phyloP scores from a whole-genome alignment of 30 jellyfish, hydroid and myxozoan species.

The Phacellophora camtschatica region DNA sequence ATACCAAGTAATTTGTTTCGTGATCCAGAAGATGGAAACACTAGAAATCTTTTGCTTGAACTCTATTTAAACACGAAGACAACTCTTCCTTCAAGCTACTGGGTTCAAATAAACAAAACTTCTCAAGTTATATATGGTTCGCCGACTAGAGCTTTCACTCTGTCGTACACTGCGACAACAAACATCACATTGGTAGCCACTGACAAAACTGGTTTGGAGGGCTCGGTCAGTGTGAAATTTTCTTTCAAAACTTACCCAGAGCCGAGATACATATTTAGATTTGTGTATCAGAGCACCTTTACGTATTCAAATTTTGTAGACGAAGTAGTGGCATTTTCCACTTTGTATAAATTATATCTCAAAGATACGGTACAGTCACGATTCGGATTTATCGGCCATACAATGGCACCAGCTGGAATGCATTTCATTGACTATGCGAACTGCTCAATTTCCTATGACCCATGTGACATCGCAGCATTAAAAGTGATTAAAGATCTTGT shows the following conservation, averaged over 20 bases:
- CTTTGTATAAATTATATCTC: neutral
- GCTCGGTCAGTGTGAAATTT: conserved; percentile 27
- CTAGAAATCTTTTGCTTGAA: conserved; percentile 57
- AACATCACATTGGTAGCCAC: conserved; percentile 51
- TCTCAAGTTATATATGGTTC: conserved; percentile 49
- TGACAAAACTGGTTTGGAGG: conserved; percentile 71
- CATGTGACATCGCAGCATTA: conserved; percentile 79
- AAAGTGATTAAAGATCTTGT: neutral
- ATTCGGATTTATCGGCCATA: conserved; percentile 35
- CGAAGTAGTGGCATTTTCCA: conserved; percentile 29
- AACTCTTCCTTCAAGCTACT: conserved; percentile 13
- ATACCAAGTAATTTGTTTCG: conserved; percentile 75
- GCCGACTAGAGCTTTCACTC: conserved; percentile 52
- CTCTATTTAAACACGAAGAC: conserved; percentile 6
- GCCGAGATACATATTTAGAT: conserved; percentile 45
- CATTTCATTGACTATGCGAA: conserved; percentile 51
- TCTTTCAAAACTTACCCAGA: conserved; percentile 34
- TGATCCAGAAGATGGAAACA: conserved; percentile 91
- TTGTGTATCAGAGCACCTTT: conserved; percentile 5
- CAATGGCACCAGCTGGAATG: neutral
- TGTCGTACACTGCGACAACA: neutral
- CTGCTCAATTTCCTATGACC: conserved; percentile 81
- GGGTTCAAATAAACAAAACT: conserved; percentile 75
- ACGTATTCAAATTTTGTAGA: neutral
- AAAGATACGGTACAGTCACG: conserved; percentile 2